Conservation (phyloP, 2,797 vertebrate genomes). For the Dipus sagitta region DNA sequence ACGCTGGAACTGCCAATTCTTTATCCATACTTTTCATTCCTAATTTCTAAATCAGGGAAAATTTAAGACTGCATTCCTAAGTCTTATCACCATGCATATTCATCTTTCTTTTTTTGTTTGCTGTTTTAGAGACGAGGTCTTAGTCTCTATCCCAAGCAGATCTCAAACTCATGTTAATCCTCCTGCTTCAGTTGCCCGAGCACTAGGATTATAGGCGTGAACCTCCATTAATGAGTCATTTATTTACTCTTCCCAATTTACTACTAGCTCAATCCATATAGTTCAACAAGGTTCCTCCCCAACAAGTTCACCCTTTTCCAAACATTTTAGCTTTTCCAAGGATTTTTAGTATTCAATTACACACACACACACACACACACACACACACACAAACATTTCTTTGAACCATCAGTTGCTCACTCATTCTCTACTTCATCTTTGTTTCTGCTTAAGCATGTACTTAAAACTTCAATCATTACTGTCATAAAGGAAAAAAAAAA, state of each 20-base stretch:
- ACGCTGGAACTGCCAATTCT: neutral
- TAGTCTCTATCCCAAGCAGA: neutral
- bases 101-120: neutral
- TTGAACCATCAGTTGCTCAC: neutral
- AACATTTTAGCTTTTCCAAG: neutral
- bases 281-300: neutral
- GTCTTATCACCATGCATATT: neutral
- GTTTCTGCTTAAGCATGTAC: neutral
- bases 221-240: neutral
- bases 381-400: too few relatives aligned
- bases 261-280: neutral
- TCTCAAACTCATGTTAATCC: neutral
- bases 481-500: neutral
- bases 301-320: neutral
- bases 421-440: neutral
- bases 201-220: too few relatives aligned
- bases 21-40: neutral
- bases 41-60: neutral
- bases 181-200: neutral
- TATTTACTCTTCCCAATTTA: neutral
- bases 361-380: too few relatives aligned
- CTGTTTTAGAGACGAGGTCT: neutral
- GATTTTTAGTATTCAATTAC: neutral
- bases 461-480: neutral
- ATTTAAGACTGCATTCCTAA: neutral